Percentiles rank a stretch among this genome's conserved stretches.
phyloP scores from a whole-genome alignment of 2,113 vertebrate species.

The Cynocephalus volans region DNA sequence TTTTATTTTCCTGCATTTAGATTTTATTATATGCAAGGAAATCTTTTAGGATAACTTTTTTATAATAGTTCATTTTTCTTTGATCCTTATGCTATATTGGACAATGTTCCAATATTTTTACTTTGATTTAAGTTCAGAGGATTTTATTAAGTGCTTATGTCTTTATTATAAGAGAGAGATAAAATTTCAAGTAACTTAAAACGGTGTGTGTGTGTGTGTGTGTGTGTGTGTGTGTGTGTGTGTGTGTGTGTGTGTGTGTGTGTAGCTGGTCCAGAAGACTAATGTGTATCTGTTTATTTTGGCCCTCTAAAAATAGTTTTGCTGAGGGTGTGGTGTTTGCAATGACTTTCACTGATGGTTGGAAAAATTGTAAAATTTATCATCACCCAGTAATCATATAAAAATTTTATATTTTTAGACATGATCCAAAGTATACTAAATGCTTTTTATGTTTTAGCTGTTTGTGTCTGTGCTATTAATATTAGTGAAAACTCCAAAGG shows the following conservation, averaged over 20 bases:
- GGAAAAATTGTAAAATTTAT: not conserved
- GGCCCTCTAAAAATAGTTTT: constrained; percentile 15
- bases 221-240: no score
- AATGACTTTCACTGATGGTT: not conserved
- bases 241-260: not conserved
- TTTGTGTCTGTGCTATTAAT: not conserved
- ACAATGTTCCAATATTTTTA: constrained; percentile 22
- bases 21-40: constrained; percentile 26
- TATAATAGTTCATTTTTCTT: not conserved
- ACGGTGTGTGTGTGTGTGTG: no score
- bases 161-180: not conserved
- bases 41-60: constrained; percentile 3
- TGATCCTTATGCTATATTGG: not conserved
- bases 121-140: not conserved
- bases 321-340: not conserved
- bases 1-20: constrained; percentile 6
- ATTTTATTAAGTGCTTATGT: constrained; percentile 48
- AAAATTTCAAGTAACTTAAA: constrained; percentile 39
- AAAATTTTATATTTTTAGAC: not conserved
- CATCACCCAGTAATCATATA: not conserved
- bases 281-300: not conserved
- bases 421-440: not conserved
- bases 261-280: not conserved
- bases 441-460: not conserved
- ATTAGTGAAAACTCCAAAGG: not conserved